Evolutionary conservation across 2,113 vertebrate species (phyloP), one percentile per base, ranked within the genome.

Genomic region (Boulengeromyrus knoepffleri): DNA sequence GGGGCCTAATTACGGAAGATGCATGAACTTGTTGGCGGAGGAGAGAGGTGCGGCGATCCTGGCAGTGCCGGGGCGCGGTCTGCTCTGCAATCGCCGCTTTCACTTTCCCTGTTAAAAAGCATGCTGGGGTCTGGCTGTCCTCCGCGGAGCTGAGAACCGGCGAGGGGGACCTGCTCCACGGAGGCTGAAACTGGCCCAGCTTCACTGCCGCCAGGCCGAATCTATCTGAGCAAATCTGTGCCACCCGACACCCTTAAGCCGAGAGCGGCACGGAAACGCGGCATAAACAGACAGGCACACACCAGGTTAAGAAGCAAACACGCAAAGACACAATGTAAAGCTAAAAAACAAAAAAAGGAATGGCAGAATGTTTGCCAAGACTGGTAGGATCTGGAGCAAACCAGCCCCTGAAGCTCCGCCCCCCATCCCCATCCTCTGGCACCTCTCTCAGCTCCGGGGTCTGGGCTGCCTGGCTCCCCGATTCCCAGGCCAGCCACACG

Each of bases 371-470:
- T 66, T 77, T 50, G 66, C 62, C 19, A 36, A 74, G 88, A 85
- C 88, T 90, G 88, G 90, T 45, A 46, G 46, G 46, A 90, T 90
- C 90, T 88, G 70, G 90, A 84, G 62, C 80, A 88, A 90, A 90
- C 90, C 90, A 84, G n/a, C 70, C 90, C 66, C 39, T 1, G 27
- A 86, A 86, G 62, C 62, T 1, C 62, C 10, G 3, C 62, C 27
- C 83, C 52, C 53, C 17, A 56, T 6, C 52, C 52, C n/a, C 19
- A 56, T 62, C 42, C 46, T 17, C 83, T 36, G 36, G 31, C 45
- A 31, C 42, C 56, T 19, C 12, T 13, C 56, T 24, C 31, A 27
- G 39, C 89, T 42, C 74, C 45, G 62, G 42, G 47, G 52, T 49
- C 42, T 19, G 62, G 62, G 19, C 88, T 5, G 46, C 42, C 31